Evolutionary conservation across 2,113 vertebrate genomes (phyloP).

Genomic region (Syrrhaptes paradoxus): DNA sequence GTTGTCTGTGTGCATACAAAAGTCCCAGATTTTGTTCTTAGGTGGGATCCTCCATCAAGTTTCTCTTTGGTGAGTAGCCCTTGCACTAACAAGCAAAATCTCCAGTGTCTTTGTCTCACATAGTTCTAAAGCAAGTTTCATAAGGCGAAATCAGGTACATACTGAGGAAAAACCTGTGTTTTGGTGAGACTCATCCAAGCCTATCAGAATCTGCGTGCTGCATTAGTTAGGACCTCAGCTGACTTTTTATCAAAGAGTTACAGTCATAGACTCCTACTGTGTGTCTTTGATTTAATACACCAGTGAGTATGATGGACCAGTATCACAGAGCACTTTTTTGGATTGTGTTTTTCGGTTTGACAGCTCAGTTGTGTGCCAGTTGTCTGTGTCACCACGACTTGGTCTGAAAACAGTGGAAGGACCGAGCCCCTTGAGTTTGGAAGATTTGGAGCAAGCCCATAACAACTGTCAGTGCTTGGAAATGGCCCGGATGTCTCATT

Average conservation of each 20-base stretch:
- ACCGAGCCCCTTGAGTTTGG: not conserved
- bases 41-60: not conserved
- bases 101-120: too few species aligned
- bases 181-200: not conserved
- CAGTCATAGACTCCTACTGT: not conserved
- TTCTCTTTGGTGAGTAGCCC: not conserved
- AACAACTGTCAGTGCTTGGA: not conserved
- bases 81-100: not conserved
- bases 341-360: not conserved
- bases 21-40: not conserved
- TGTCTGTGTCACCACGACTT: not conserved
- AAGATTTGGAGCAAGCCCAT: not conserved
- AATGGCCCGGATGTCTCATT: not conserved
- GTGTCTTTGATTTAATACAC: not conserved
- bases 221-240: not conserved
- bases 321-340: not conserved
- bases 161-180: not conserved
- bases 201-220: not conserved
- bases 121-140: not conserved
- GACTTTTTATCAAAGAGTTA: not conserved
- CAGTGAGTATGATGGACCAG: not conserved
- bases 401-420: not conserved
- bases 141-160: not conserved
- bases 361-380: not conserved
- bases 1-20: not conserved